Evolutionary conservation across 2,888 invertebrate genomes (phyloP).

Genomic region (Xestoiulus laeticollis): DNA sequence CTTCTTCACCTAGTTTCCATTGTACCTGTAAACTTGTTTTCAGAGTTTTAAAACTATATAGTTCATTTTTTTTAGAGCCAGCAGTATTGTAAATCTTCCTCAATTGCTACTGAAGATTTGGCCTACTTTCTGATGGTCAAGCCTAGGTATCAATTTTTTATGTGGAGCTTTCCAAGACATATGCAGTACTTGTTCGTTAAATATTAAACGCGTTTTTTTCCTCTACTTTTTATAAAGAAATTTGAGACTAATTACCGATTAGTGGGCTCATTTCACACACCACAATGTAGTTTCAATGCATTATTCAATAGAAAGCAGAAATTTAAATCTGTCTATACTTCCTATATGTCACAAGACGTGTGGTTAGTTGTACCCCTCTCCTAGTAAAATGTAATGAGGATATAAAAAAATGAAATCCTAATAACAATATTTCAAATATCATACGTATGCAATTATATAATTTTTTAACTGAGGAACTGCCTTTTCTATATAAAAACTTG

Average conservation of each 20-base stretch:
- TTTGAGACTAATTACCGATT: not conserved
- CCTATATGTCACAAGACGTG: no score
- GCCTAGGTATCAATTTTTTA: not conserved
- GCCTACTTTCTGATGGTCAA: constrained; percentile 1
- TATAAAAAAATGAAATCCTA: no score
- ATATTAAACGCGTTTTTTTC: not conserved
- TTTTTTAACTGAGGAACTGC: no score
- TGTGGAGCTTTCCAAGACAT: not conserved
- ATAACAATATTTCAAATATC: no score
- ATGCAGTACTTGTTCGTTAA: not conserved
- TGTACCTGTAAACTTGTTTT: not conserved
- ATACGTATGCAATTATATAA: no score
- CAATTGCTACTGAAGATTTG: not conserved
- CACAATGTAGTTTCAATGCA: not conserved
- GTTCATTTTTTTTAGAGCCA: not conserved
- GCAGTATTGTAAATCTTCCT: not conserved
- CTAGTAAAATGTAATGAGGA: no score
- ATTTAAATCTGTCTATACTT: no score
- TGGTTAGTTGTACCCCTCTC: no score
- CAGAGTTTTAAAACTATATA: not conserved
- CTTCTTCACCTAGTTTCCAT: not conserved
- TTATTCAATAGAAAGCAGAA: not conserved
- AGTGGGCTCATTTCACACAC: not conserved
- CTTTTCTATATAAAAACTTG: no score
- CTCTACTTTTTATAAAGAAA: not conserved